Evolutionary conservation across 1,140 invertebrate genomes (phyloP).

Genomic region (Ostrea denselamellosa): DNA sequence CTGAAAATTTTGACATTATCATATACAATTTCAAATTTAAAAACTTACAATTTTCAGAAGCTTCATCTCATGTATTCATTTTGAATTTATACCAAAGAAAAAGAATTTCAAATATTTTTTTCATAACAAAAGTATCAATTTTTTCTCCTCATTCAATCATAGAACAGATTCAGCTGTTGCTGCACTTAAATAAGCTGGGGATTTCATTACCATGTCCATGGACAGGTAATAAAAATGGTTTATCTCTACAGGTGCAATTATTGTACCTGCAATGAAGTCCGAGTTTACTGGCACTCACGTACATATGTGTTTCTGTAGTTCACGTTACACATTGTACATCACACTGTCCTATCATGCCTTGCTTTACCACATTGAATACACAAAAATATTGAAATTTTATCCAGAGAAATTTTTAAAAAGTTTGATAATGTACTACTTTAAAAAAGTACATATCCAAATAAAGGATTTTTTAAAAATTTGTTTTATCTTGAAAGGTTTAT

Average conservation of each 20-base stretch:
- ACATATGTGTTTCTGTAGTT: neutral
- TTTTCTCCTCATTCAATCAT: neutral
- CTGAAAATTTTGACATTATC: too few relatives aligned
- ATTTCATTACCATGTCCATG: neutral
- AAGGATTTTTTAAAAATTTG: neutral
- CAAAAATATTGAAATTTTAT: neutral
- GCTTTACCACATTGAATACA: neutral
- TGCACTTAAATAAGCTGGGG: neutral
- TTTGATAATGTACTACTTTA: neutral
- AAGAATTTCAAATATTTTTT: too few relatives aligned
- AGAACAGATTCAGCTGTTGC: neutral
- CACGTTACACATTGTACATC: neutral
- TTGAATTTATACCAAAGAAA: too few relatives aligned
- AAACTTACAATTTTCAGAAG: too few relatives aligned
- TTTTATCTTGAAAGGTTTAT: neutral
- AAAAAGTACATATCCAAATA: neutral
- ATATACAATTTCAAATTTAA: too few relatives aligned
- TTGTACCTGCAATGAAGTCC: neutral
- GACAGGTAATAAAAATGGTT: neutral
- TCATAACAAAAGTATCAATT: too few relatives aligned
- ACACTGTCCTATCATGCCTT: neutral
- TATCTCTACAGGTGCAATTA: constrained; percentile 3
- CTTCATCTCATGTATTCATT: too few relatives aligned
- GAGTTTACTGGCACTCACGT: neutral
- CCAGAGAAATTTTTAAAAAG: neutral